Conservation (phyloP, 2,113 vertebrate genomes). For the Cyprinus carpio region DNA sequence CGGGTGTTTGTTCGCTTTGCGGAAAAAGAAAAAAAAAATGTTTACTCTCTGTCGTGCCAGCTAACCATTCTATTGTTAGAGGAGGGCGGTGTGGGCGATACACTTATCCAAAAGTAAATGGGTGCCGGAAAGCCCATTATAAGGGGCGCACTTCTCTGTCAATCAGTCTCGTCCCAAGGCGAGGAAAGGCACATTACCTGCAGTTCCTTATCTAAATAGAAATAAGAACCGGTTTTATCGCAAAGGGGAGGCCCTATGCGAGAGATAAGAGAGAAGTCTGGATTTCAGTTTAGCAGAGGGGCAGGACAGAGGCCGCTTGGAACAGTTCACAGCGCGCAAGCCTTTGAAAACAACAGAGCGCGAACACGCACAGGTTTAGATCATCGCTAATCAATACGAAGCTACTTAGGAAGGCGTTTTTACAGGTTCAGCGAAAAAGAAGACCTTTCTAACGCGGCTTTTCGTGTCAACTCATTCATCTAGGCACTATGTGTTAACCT, state of each 20-base stretch:
- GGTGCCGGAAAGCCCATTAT: conserved; percentile 76
- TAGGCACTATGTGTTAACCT: conserved; percentile 5
- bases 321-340: conserved; percentile 52
- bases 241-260: conserved; percentile 79
- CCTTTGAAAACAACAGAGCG: conserved; percentile 47
- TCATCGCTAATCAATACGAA: background rate
- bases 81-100: conserved; percentile 71
- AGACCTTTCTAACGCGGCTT: background rate
- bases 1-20: conserved; percentile 72
- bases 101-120: conserved; percentile 72
- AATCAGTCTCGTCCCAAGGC: conserved; percentile 75
- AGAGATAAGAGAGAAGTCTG: conserved; percentile 76
- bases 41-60: conserved; percentile 67
- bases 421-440: background rate
- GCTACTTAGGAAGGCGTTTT: background rate
- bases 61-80: conserved; percentile 71
- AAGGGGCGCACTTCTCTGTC: conserved; percentile 77
- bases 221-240: conserved; percentile 83
- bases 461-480: background rate
- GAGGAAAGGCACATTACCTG: conserved; percentile 79
- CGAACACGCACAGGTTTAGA: background rate
- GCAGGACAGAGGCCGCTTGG: conserved; percentile 64
- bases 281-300: conserved; percentile 60
- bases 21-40: conserved; percentile 33
- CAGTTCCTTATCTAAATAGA: conserved; percentile 83